phyloP scores from a whole-genome alignment of 2,888 invertebrate species.

The Pasiphila rectangulata region DNA sequence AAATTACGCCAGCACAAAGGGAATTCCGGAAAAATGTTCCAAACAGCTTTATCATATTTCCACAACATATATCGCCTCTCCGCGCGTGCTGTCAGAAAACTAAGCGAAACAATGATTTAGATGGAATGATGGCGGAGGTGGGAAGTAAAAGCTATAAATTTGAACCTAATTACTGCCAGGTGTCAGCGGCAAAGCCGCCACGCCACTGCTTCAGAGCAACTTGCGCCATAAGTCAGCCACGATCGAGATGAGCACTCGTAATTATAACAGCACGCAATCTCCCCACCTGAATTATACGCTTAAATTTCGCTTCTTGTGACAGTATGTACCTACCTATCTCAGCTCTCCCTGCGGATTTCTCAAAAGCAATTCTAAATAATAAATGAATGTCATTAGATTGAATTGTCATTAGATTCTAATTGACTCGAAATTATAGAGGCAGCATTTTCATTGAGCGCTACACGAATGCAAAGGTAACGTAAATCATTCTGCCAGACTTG shows the following conservation, averaged over 20 bases:
- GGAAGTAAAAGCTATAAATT: slow-evolving; percentile 66
- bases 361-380: slow-evolving; percentile 24
- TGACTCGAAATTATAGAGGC: slow-evolving; percentile 46
- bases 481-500: slow-evolving; percentile 71
- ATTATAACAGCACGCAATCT: slow-evolving; percentile 40
- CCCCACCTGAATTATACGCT: slow-evolving; percentile 6
- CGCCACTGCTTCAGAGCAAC: slow-evolving; percentile 51
- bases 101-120: slow-evolving; percentile 51
- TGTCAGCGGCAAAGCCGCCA: slow-evolving; percentile 66
- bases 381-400: slow-evolving; percentile 20
- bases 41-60: slow-evolving; percentile 41
- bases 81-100: slow-evolving; percentile 42
- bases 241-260: slow-evolving; percentile 56
- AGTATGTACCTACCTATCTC: neutral
- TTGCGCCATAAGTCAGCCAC: slow-evolving; percentile 63
- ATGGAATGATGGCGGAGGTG: slow-evolving; percentile 51
- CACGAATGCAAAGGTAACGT: slow-evolving; percentile 61
- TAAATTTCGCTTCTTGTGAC: slow-evolving; percentile 5
- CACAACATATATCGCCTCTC: slow-evolving; percentile 40
- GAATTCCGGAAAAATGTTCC: slow-evolving; percentile 33
- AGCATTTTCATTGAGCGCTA: slow-evolving; percentile 54
- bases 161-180: slow-evolving; percentile 70
- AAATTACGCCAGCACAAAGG: slow-evolving; percentile 30
- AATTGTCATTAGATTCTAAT: slow-evolving; percentile 42
- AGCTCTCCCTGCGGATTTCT: neutral